Percentiles rank a stretch among this genome's conserved stretches.
Conservation (phyloP, 2,113 vertebrate species). For the sheep (Ovis aries) region DNA sequence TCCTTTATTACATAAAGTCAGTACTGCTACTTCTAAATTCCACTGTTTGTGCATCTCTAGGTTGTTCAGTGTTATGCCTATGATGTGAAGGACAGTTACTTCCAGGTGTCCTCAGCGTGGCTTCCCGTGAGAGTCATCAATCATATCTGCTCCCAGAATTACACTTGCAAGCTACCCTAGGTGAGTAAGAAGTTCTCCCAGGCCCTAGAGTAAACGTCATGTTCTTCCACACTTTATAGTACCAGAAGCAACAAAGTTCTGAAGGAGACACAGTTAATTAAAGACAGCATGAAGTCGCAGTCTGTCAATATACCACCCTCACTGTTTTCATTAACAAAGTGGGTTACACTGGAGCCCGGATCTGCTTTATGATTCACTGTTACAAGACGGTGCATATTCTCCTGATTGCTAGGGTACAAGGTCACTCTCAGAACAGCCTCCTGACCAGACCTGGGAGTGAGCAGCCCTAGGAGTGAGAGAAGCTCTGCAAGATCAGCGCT, state of each 20-base stretch:
- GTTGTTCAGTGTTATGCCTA: slow-evolving; percentile 15
- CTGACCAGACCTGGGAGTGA: neutral
- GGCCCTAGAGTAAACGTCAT: neutral
- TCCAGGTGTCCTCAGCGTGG: neutral
- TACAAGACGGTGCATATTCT: slow-evolving; percentile 28
- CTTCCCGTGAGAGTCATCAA: neutral
- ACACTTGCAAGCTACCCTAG: slow-evolving; percentile 21
- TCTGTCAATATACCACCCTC: neutral
- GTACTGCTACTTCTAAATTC: slow-evolving; percentile 59
- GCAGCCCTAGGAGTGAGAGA: neutral
- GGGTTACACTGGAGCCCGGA: neutral
- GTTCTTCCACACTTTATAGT: neutral
- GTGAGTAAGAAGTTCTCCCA: neutral
- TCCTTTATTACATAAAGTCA: slow-evolving; percentile 79
- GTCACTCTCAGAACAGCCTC: neutral
- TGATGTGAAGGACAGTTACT: slow-evolving; percentile 16
- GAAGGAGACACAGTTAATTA: neutral
- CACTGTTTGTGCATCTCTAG: slow-evolving; percentile 45
- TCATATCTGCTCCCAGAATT: neutral
- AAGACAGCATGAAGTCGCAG: neutral
- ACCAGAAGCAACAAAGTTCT: slow-evolving; percentile 4
- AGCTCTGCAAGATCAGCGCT: neutral
- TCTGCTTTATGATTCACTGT: slow-evolving; percentile 30
- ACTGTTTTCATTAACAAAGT: slow-evolving; percentile 25
- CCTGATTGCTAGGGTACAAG: slow-evolving; percentile 30